Evolutionary conservation across 2,113 vertebrate species (phyloP), one percentile per base, ranked within the genome.

Genomic region (Xyliphius kryptos): DNA sequence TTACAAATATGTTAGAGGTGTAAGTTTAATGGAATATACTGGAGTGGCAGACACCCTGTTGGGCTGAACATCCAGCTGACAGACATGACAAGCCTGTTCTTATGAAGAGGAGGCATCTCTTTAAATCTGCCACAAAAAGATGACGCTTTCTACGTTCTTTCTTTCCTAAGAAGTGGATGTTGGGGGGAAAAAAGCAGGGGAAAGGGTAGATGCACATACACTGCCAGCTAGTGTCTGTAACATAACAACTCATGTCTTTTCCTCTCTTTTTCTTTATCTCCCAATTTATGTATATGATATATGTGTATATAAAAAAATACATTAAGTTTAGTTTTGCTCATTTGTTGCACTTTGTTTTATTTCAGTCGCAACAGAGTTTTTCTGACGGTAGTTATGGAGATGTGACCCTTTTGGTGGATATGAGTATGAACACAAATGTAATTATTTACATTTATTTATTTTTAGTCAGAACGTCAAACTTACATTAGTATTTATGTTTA

Each of bases 121-220:
- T 64, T 61, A 69, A 69, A 82, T 67, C 81, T 87, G 82, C 79
- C 85, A 87, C 66, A 76, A 86, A 85, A 87, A 87, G 68, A 81
- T 85, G 85, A 76, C 82, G 21, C 69, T 49, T 10, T 19, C 26
- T 56, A 32, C 46, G 46, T 32, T 20, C 74, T 69, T 37, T 73
- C 68, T 73, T 21, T 73, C 50, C 67, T 64, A 50, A 38, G 9
- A 38, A 46, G 65, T 26, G 44, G 15, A 46, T 26, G 20, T 32
- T n/a, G 61, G 19, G 32, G 10, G 9, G 2, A 48, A 15, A 41
- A 22, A 56, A 43, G 46, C 12, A 22, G 41, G 48, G 49, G 20
- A 36, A 36, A 54, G 52, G 43, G 51, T n/a, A 50, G 58, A 19
- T 56, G 57, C 40, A 48, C 9, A 41, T 41, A 41, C 40, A 11